Percentiles rank a stretch among this genome's conserved stretches.
phyloP scores from a whole-genome alignment of 2,888 invertebrate genomes.

The Seladonia tumulorum region DNA sequence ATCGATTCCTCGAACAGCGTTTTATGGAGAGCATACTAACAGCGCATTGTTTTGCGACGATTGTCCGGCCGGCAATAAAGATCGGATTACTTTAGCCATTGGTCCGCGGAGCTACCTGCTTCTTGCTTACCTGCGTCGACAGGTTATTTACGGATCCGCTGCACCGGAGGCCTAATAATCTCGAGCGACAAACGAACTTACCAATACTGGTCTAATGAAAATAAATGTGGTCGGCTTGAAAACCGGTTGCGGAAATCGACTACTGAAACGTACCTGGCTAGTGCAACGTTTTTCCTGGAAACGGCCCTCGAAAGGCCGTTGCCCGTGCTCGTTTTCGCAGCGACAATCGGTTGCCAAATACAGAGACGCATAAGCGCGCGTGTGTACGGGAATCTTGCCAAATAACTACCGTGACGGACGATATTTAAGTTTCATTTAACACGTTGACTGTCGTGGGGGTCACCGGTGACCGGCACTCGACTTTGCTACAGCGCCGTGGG shows the following conservation, averaged over 20 bases:
- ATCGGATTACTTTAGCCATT: conserved; percentile 48
- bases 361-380: neutral
- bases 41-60: conserved; percentile 22
- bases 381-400: neutral
- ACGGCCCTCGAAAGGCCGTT: neutral
- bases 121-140: conserved; percentile 48
- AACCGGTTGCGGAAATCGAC: conserved; percentile 42
- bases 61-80: conserved; percentile 27
- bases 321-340: neutral
- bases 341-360: conserved; percentile 2
- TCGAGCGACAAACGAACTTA: conserved; percentile 39
- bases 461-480: too few species aligned
- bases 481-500: too few species aligned
- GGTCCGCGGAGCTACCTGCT: conserved; percentile 44
- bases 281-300: neutral
- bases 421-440: neutral
- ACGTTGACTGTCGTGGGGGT: too few species aligned
- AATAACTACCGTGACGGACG: neutral
- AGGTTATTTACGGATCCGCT: conserved; percentile 47
- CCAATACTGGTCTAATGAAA: conserved; percentile 42
- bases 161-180: conserved; percentile 37
- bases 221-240: conserved; percentile 35
- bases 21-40: neutral
- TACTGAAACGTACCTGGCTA: conserved; percentile 14
- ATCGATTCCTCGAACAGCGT: neutral